These are phyloP conservation scores for Anoura caudifer DNA, from an alignment of 2,113 vertebrate genomes.

Conservation along the genomic window DNA sequence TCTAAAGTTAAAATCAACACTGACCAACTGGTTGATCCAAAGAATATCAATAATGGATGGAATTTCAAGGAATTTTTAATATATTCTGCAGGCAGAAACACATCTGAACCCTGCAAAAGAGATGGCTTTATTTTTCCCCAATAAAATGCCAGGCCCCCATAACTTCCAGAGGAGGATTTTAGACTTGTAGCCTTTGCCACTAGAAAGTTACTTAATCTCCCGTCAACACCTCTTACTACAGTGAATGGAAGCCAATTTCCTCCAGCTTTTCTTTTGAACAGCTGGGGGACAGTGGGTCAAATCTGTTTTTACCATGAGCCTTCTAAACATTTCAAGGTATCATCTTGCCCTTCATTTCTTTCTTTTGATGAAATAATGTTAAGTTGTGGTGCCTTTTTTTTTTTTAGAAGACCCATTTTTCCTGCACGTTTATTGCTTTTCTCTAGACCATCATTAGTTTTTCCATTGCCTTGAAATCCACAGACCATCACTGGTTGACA, in stretches of 20 bases:
- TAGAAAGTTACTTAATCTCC: neutral
- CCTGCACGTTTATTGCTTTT: neutral
- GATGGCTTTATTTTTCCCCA: neutral
- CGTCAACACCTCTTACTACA: neutral
- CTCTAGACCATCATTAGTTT: neutral
- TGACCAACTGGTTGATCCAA: neutral
- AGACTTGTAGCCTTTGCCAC: neutral
- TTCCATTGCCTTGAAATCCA: neutral
- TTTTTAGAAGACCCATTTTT: slow-evolving; percentile 5
- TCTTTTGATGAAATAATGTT: slow-evolving; percentile 2
- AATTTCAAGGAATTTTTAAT: slow-evolving; percentile 28
- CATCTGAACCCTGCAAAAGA: neutral
- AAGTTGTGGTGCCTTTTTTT: neutral
- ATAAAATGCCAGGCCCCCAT: neutral
- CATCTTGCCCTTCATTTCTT: neutral
- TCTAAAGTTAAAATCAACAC: neutral
- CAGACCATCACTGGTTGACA: neutral
- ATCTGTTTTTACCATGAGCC: slow-evolving; percentile 3
- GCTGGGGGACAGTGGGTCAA: neutral
- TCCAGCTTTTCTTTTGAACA: neutral
- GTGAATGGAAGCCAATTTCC: neutral
- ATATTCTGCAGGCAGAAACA: neutral
- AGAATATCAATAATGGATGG: neutral
- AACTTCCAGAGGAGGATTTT: neutral
- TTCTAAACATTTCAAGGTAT: neutral